Percentiles rank a stretch among this genome's conserved stretches.
phyloP scores from a whole-genome alignment of 2,113 vertebrate species.

The Azemiops feae region DNA sequence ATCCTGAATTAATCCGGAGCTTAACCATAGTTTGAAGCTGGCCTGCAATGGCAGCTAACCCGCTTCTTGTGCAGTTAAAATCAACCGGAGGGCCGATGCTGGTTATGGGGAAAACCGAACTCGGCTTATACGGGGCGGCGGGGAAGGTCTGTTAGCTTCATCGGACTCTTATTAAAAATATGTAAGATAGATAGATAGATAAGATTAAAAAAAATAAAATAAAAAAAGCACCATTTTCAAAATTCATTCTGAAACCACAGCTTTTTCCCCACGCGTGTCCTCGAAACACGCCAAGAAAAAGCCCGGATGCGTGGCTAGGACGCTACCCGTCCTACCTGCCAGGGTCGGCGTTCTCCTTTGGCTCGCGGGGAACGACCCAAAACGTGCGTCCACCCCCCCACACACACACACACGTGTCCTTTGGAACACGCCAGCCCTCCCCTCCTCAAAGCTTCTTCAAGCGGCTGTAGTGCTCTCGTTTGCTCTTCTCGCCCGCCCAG shows the following conservation, averaged over 20 bases:
- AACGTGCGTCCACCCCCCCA: too few species aligned
- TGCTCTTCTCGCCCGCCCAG: slow-evolving; percentile 95
- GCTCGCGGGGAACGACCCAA: neutral
- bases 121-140: neutral
- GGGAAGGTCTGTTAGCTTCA: slow-evolving; percentile 13
- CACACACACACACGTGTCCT: neutral
- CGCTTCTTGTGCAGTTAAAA: too few species aligned
- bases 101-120: too few species aligned
- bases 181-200: too few species aligned
- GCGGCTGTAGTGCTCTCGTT: slow-evolving; percentile 90
- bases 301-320: neutral
- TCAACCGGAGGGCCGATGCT: too few species aligned
- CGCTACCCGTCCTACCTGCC: accelerated
- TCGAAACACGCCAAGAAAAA: accelerated
- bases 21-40: neutral
- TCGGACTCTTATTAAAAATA: slow-evolving; percentile 40
- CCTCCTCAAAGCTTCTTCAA: slow-evolving; percentile 86
- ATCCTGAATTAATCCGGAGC: too few species aligned
- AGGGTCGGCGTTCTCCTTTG: accelerated
- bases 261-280: neutral
- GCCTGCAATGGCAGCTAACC: neutral
- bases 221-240: slow-evolving; percentile 40
- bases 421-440: neutral
- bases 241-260: neutral
- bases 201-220: slow-evolving; percentile 29